Evolutionary conservation across 2,113 vertebrate species (phyloP), one percentile per base, ranked within the genome.

Genomic region (Rhabdomys dilectus): DNA sequence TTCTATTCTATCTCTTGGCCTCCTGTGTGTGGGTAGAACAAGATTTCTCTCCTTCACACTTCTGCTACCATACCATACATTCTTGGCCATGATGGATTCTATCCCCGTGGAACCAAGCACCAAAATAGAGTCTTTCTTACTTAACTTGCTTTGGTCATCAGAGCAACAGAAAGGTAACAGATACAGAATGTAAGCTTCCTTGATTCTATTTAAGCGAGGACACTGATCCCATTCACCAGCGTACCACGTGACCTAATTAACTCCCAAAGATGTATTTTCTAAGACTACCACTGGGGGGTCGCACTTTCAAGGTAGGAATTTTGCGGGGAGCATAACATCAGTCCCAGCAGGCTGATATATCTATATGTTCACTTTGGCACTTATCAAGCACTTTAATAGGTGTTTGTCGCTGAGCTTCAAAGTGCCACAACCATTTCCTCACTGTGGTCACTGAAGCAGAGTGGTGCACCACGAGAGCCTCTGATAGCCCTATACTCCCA

Each of bases 371-470:
- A 13, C 13, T 13, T 53, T 13, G 8, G 13, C 66, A 21, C 21
- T 26, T 15, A 1, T 5, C 7, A n/a, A 78, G 2, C 1, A 0
- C 11, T 7, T 2, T 2, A 29, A 5, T 7, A 7, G 2, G 66
- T 17, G 22, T 4, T 12, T 1, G 24, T 31, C 26, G 7, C 22
- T 3, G 1, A 19, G 24, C 29, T 34, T 26, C 31, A 31, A 6
- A 42, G 60, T 88, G 8, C 31, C 0, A 0, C 19, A 6, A 21
- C 24, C 7, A 0, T 34, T 45, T 36, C 7, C 24, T 60, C 1
- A 1, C 22, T 53, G 31, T 66, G 75, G 51, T n/a, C 15, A 45
- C 31, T 17, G 39, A 60, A 68, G 62, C 13, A 9, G 75, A 84
- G 9, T 72, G 0, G 1, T 29, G 22, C 21, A 17, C 42, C 24